Conservation (phyloP, 2,888 invertebrate genomes). For the Xylota segnis region DNA sequence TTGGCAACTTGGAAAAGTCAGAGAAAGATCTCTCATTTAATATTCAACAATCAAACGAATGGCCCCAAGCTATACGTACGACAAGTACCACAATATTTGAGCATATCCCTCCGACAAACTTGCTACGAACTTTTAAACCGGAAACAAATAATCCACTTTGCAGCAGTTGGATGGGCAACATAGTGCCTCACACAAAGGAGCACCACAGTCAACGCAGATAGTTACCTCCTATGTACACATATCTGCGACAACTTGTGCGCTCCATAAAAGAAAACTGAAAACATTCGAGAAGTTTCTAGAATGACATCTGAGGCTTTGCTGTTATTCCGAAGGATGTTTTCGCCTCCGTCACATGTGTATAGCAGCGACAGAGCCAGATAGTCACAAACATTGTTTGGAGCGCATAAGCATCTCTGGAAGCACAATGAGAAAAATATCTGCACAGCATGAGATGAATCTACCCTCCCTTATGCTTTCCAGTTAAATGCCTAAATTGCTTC, state of each 20-base stretch:
- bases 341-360: constrained; percentile 13
- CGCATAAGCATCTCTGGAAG: background rate
- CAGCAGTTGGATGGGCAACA: background rate
- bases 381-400: constrained; percentile 11
- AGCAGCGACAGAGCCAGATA: background rate
- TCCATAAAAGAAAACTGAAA: constrained; percentile 4
- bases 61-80: background rate
- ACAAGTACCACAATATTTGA: constrained; percentile 25
- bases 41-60: constrained; percentile 41
- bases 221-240: background rate
- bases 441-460: constrained; percentile 15
- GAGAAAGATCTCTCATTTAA: constrained; percentile 25
- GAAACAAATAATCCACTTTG: constrained; percentile 38
- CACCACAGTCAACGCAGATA: background rate
- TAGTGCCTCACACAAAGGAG: background rate
- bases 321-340: constrained; percentile 39
- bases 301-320: constrained; percentile 48
- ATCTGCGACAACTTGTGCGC: background rate
- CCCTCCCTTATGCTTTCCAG: constrained; percentile 7
- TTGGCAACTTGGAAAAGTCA: constrained; percentile 23
- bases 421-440: constrained; percentile 12
- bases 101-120: constrained; percentile 3
- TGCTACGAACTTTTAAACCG: constrained; percentile 21
- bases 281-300: constrained; percentile 38
- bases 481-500: constrained; percentile 51